These are phyloP conservation scores for Trachemys scripta DNA, from an alignment of 2,113 vertebrate species.

Conservation along the genomic window DNA sequence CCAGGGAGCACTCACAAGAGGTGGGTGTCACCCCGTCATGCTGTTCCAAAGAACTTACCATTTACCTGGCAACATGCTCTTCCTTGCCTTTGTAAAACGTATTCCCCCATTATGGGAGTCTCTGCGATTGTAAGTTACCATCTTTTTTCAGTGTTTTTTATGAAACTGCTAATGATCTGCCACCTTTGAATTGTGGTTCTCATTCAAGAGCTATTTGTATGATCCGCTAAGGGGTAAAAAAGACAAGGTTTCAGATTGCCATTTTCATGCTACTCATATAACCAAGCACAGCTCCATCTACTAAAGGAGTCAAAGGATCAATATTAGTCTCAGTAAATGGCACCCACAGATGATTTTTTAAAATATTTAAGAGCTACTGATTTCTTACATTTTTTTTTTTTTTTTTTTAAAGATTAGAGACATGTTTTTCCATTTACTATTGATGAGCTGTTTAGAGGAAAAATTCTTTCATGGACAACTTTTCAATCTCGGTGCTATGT, in stretches of 20 bases:
- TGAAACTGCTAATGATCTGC: background rate
- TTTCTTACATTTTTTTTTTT: background rate
- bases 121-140: background rate
- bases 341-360: background rate
- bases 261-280: background rate
- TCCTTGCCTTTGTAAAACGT: background rate
- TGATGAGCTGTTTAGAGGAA: conserved; percentile 8
- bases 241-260: conserved; percentile 23
- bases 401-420: conserved; percentile 4
- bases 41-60: background rate
- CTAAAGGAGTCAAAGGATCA: background rate
- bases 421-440: background rate
- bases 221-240: background rate
- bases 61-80: background rate
- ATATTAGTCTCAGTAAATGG: conserved; percentile 18
- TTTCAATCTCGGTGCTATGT: background rate
- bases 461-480: background rate
- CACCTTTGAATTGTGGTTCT: background rate
- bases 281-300: conserved; percentile 52
- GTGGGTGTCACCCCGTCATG: no score
- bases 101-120: background rate
- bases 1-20: no score
- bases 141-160: background rate
- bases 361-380: conserved; percentile 1
- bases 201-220: conserved; percentile 3